Conservation (phyloP, 2,113 vertebrate genomes). For the Crotophaga sulcirostris region DNA sequence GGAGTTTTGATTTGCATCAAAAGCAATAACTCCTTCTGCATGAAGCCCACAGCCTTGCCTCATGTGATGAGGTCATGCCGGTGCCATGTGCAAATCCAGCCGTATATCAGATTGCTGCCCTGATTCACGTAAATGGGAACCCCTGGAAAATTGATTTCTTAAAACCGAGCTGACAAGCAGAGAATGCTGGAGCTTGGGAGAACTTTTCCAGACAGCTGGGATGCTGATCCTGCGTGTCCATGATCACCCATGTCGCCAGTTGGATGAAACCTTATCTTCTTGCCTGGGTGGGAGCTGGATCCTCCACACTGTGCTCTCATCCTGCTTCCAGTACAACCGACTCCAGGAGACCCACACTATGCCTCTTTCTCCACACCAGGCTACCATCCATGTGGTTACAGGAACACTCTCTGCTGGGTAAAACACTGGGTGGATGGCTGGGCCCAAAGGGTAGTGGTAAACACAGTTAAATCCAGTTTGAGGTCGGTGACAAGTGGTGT, state of each 20-base stretch:
- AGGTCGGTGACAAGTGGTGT: no score
- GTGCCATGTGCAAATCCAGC: neutral
- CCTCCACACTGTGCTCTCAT: neutral
- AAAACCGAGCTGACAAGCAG: neutral
- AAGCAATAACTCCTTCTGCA: neutral
- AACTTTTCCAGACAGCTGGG: neutral
- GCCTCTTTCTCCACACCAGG: no score
- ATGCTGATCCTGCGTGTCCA: neutral
- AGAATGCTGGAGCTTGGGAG: neutral
- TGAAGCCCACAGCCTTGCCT: neutral
- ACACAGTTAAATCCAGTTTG: no score
- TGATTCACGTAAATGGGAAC: neutral
- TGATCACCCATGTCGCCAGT: neutral
- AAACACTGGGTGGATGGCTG: no score
- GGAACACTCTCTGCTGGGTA: no score
- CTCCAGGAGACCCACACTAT: accelerated
- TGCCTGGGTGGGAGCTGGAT: neutral
- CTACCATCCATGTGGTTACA: no score
- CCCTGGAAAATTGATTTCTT: neutral
- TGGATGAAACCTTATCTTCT: neutral
- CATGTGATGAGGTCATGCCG: neutral
- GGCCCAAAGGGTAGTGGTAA: no score
- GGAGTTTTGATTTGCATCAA: slow-evolving; percentile 9
- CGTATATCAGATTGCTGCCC: neutral
- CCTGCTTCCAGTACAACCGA: neutral